Conservation (phyloP, 2,797 vertebrate species). For the Gorsachius magnificus region DNA sequence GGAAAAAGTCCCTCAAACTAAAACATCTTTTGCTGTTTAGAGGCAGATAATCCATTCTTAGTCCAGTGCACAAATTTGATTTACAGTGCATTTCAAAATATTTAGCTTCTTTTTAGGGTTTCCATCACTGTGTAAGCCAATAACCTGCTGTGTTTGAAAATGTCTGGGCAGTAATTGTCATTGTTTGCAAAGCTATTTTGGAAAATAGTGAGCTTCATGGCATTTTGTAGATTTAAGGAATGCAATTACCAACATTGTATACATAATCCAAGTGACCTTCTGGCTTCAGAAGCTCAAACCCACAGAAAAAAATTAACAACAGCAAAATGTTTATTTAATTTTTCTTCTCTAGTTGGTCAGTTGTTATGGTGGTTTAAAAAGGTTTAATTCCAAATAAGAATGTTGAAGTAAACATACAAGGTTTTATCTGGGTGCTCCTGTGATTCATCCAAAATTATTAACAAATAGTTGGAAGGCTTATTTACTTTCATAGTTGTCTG, state of each 20-base stretch:
- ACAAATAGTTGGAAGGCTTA: conserved; percentile 2
- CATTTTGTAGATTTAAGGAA: conserved; percentile 74
- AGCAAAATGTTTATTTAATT: conserved; percentile 76
- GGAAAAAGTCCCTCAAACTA: conserved; percentile 36
- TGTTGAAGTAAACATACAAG: conserved; percentile 63
- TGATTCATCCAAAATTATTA: conserved; percentile 20
- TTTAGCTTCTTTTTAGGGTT: conserved; percentile 77
- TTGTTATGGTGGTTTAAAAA: too few relatives aligned
- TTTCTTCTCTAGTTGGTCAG: conserved; percentile 75
- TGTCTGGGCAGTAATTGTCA: conserved; percentile 75
- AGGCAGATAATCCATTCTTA: conserved; percentile 63
- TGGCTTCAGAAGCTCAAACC: conserved; percentile 76
- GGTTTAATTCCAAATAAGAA: conserved; percentile 81
- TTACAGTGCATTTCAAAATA: conserved; percentile 77
- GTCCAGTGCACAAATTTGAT: conserved; percentile 71
- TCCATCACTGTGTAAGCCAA: conserved; percentile 73
- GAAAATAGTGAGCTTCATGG: conserved; percentile 59
- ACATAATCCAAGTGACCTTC: conserved; percentile 74
- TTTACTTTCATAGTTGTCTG: conserved; percentile 1
- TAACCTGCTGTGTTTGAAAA: conserved; percentile 81
- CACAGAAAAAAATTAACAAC: conserved; percentile 55
- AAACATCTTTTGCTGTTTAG: conserved; percentile 68
- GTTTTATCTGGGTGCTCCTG: conserved; percentile 10
- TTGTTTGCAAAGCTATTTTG: conserved; percentile 77
- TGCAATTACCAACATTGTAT: conserved; percentile 75